Base-by-base conservation (phyloP, 1,140 invertebrate genomes). In the Trachymyrmex septentrionalis region DNA sequence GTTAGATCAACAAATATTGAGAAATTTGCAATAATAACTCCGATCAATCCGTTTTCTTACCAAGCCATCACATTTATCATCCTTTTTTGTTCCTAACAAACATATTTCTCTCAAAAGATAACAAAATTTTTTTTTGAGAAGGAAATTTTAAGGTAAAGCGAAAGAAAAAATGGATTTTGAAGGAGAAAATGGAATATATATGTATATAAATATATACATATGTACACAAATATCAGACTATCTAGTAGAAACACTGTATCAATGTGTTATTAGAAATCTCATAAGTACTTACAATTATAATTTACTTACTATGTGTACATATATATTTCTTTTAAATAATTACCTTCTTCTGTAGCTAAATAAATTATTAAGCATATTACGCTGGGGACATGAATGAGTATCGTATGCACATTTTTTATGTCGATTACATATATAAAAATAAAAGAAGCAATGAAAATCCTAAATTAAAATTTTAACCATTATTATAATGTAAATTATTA, bases 291-390 rank as follows among this genome's bases (percentile, higher is more conserved):
- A 59, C 12, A 30, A 4, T 3, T 16, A 24, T 55, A 80, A 38
- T 53, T 80, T 34, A 67, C n/a, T 61, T 55, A 30, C n/a, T 14
- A 44, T 44, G 5, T 7, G 6, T 50, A 21, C 14, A 10, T 48
- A 27, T 10, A 64, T 57, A 44, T 27, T 71, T 44, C 19, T 59
- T 4, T 55, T 50, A 44, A 81, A 69, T 27, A 53, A 57, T 81
- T 55, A 48, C 24, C n/a, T 61, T 16, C n/a, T 81, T 10, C 21
- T 48, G 10, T n/a, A 9, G 1, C 10, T 55, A 48, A 71, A 81
- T 71, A 57, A 82, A 75, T 75, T 16, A 73, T 72, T 59, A 48
- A 73, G n/a, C n/a, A 2, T 1, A 59, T 7, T 59, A 82, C 19
- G 67, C 55, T 82, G 53, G 4, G 9, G 19, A 73, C 21, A 48